Conservation (phyloP, 2,113 vertebrate species). For the Xiphophorus hellerii region DNA sequence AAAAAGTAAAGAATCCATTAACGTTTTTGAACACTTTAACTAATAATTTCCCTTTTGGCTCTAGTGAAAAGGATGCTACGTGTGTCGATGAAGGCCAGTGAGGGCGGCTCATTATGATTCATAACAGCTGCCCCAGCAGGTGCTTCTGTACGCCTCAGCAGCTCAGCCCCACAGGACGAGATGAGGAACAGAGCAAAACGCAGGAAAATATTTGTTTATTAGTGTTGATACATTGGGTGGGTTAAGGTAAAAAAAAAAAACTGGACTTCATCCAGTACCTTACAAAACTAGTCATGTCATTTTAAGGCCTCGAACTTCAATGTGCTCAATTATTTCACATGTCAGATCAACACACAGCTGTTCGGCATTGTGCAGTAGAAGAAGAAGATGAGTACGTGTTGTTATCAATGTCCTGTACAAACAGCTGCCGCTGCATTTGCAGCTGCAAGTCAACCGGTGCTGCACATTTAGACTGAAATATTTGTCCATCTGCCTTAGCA, state of each 20-base stretch:
- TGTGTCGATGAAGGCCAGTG: not conserved
- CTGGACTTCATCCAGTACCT: not conserved
- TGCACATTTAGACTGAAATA: not conserved
- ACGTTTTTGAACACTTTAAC: not conserved
- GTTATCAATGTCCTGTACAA: too few relatives aligned
- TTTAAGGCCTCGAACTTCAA: too few relatives aligned
- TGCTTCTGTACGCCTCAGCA: not conserved
- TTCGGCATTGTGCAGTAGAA: too few relatives aligned
- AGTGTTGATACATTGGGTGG: not conserved
- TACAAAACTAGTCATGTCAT: not conserved
- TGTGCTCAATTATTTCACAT: too few relatives aligned
- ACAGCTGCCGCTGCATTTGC: too few relatives aligned
- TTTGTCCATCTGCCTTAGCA: not conserved
- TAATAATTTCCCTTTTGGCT: not conserved
- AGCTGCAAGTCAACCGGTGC: not conserved
- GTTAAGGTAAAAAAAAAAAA: not conserved
- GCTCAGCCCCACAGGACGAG: conserved; percentile 1
- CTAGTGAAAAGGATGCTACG: too few relatives aligned
- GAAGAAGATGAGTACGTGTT: not conserved
- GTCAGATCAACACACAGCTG: too few relatives aligned
- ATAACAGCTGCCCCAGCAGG: conserved; percentile 18
- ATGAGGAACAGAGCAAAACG: not conserved
- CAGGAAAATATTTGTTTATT: not conserved
- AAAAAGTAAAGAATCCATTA: not conserved
- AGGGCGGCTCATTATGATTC: conserved; percentile 5